A percentile compares a stretch with the other conserved stretches of the same genome.
Conservation (phyloP, 2,797 vertebrate species). For the Pagetopsis macropterus region DNA sequence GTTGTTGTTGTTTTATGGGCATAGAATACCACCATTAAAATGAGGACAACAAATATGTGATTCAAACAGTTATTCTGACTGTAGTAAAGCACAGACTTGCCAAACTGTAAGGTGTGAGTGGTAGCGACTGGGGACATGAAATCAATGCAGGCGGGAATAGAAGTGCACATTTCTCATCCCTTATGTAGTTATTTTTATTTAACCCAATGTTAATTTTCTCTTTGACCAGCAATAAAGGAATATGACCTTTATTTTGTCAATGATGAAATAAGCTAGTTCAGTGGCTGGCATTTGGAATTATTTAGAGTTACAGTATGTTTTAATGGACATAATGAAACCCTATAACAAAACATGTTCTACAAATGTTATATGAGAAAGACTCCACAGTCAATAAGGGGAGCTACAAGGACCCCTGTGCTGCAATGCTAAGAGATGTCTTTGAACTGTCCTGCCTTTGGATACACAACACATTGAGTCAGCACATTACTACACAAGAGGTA, state of each 20-base stretch:
- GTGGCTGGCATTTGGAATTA: background rate
- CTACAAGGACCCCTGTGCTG: constrained; percentile 17
- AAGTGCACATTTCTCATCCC: constrained; percentile 4
- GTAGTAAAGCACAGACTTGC: constrained; percentile 3
- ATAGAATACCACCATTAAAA: background rate
- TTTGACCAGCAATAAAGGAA: constrained; percentile 2
- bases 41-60: background rate
- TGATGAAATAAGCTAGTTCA: background rate
- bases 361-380: constrained; percentile 10
- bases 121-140: background rate
- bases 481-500: constrained; percentile 3
- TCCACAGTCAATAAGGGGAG: background rate
- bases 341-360: background rate
- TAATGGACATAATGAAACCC: background rate
- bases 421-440: constrained; percentile 12
- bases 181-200: constrained; percentile 8
- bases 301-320: background rate
- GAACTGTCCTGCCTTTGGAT: constrained; percentile 27
- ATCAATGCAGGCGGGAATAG: background rate
- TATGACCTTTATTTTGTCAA: background rate
- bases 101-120: background rate
- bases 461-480: constrained; percentile 39
- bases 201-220: constrained; percentile 1
- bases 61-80: background rate
- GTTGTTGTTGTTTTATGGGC: background rate